Evolutionary conservation across 2,113 vertebrate genomes (phyloP).

Genomic region (Zingel zingel): DNA sequence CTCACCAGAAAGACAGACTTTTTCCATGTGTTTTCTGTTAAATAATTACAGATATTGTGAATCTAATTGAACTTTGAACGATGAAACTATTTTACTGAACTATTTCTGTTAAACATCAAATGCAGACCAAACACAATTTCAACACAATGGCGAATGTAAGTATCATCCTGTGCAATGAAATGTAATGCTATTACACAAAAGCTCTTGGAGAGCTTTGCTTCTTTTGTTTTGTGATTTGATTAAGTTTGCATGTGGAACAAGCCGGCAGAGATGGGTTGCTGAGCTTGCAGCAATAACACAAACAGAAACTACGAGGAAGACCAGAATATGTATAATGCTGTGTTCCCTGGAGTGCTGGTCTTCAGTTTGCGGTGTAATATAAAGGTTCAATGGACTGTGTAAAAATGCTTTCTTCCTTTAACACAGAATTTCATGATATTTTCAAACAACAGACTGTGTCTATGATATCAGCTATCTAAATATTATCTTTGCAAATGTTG

Average conservation of each 20-base stretch:
- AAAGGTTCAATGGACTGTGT: background rate
- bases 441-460: conserved; percentile 10
- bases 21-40: background rate
- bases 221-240: conserved; percentile 71
- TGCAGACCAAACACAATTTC: conserved; percentile 15
- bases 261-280: conserved; percentile 52
- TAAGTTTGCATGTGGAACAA: conserved; percentile 62
- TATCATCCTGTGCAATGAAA: conserved; percentile 55
- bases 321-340: conserved; percentile 41
- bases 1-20: background rate
- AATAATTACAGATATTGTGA: background rate
- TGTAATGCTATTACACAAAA: conserved; percentile 64
- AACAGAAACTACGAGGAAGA: conserved; percentile 43
- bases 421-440: background rate
- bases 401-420: background rate
- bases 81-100: background rate
- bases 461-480: background rate
- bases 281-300: conserved; percentile 37
- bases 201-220: conserved; percentile 43
- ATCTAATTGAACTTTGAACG: background rate
- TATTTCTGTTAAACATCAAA: conserved; percentile 10
- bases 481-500: background rate
- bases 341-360: background rate
- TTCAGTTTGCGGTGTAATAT: conserved; percentile 1
- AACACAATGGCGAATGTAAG: conserved; percentile 51